A percentile compares a stretch with the other conserved stretches of the same genome.
These are phyloP conservation scores for Apistogramma diplotaenia DNA, from an alignment of 2,113 vertebrate genomes.

Conservation along the genomic window DNA sequence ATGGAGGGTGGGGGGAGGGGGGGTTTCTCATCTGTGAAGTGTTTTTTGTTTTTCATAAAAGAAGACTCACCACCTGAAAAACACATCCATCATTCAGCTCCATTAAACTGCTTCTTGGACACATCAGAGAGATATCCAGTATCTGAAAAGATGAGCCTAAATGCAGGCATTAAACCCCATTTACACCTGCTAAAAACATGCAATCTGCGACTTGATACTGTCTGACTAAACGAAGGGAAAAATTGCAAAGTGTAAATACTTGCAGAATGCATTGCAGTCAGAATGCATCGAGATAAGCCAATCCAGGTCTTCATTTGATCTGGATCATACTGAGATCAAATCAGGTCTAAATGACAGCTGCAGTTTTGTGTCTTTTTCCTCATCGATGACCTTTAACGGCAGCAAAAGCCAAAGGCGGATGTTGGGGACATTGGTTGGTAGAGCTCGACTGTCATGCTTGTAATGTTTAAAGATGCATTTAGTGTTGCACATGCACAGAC, in stretches of 20 bases:
- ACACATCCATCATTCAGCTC: constrained; percentile 34
- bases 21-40: constrained; percentile 44
- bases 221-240: background rate
- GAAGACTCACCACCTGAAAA: constrained; percentile 11
- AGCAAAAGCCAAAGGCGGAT: background rate
- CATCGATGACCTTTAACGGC: background rate
- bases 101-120: constrained; percentile 19
- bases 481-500: background rate
- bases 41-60: constrained; percentile 50
- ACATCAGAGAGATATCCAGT: background rate
- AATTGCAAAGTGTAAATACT: background rate
- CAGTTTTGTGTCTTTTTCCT: background rate
- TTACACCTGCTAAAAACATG: background rate
- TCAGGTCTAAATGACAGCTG: background rate
- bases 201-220: background rate
- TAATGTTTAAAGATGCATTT: background rate
- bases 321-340: background rate
- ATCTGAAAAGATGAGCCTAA: background rate
- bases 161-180: background rate
- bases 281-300: background rate
- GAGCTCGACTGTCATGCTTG: background rate
- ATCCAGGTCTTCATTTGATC: background rate
- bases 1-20: background rate
- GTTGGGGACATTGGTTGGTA: too few relatives aligned
- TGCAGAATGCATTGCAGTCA: background rate